Evolutionary conservation across 2,797 vertebrate genomes (phyloP).

Genomic region (Neosilurus mollespiculum): DNA sequence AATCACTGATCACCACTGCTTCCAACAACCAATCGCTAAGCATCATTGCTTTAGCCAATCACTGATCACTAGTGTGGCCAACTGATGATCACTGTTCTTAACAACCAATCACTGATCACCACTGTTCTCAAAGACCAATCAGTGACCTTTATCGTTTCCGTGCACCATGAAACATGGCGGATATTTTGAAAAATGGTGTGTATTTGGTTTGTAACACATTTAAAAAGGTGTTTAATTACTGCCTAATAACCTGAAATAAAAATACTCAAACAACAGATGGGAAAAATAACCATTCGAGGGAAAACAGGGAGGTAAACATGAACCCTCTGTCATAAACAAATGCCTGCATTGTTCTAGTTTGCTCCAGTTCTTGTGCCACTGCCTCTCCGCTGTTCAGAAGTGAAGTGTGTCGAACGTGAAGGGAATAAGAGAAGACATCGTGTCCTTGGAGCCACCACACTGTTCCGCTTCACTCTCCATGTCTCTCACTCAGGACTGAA

Average conservation of each 20-base stretch:
- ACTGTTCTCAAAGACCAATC: background rate
- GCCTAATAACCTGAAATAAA: background rate
- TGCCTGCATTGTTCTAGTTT: background rate
- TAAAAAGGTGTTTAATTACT: background rate
- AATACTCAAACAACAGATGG: background rate
- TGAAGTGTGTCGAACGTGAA: background rate
- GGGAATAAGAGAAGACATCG: background rate
- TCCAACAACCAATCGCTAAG: background rate
- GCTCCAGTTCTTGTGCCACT: background rate
- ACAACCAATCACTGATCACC: background rate
- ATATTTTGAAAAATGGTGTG: background rate
- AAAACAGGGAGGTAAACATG: background rate
- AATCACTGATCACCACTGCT: too few species aligned
- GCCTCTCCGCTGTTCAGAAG: background rate
- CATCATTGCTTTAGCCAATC: background rate
- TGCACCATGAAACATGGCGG: background rate
- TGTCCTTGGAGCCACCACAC: conserved; percentile 9
- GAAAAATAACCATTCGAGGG: background rate
- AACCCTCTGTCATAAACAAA: background rate
- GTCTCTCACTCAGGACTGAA: conserved; percentile 23
- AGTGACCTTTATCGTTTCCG: background rate
- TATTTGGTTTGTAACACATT: too few species aligned
- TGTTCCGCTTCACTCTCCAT: background rate
- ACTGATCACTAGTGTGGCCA: too few species aligned
- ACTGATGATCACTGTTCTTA: background rate